Conservation (phyloP, 2,888 invertebrate species). For the Drosophila demipolita region DNA sequence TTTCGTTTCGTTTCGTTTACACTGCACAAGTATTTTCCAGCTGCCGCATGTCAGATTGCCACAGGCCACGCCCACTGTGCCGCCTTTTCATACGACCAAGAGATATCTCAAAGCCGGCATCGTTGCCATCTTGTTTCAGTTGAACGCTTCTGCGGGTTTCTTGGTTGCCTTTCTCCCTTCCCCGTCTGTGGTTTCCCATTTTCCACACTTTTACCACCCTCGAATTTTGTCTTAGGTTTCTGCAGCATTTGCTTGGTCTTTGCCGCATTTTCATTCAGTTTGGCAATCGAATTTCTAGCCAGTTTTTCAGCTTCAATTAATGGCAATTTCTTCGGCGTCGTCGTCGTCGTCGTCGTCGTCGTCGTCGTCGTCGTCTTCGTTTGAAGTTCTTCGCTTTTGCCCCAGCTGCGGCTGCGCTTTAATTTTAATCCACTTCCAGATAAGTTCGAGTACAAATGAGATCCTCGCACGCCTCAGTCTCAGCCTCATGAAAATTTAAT, state of each 20-base stretch:
- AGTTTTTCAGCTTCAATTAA: slow-evolving; percentile 70
- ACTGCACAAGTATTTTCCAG: slow-evolving; percentile 62
- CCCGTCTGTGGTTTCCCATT: slow-evolving; percentile 60
- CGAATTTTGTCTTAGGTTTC: slow-evolving; percentile 34
- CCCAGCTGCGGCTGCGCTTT: slow-evolving; percentile 43
- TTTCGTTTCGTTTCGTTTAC: slow-evolving; percentile 74
- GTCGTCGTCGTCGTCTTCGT: slow-evolving; percentile 22
- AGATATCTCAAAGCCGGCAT: slow-evolving; percentile 48
- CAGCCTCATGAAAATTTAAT: slow-evolving; percentile 73
- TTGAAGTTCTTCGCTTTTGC: slow-evolving; percentile 51
- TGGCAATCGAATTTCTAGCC: slow-evolving; percentile 72
- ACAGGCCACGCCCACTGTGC: slow-evolving; percentile 52
- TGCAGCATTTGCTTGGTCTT: slow-evolving; percentile 34
- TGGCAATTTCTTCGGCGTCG: background rate
- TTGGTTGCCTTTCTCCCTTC: slow-evolving; percentile 32
- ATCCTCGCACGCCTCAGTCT: slow-evolving; percentile 37
- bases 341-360: slow-evolving; percentile 3
- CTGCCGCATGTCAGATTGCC: slow-evolving; percentile 69
- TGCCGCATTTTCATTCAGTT: slow-evolving; percentile 65
- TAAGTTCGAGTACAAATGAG: slow-evolving; percentile 52
- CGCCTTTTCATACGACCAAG: slow-evolving; percentile 32
- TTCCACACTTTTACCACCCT: slow-evolving; percentile 27
- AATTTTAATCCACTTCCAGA: slow-evolving; percentile 72
- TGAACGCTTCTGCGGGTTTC: slow-evolving; percentile 68
- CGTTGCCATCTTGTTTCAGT: slow-evolving; percentile 69